phyloP scores from a whole-genome alignment of 2,797 vertebrate genomes.

The Lepilemur septentrionalis region DNA sequence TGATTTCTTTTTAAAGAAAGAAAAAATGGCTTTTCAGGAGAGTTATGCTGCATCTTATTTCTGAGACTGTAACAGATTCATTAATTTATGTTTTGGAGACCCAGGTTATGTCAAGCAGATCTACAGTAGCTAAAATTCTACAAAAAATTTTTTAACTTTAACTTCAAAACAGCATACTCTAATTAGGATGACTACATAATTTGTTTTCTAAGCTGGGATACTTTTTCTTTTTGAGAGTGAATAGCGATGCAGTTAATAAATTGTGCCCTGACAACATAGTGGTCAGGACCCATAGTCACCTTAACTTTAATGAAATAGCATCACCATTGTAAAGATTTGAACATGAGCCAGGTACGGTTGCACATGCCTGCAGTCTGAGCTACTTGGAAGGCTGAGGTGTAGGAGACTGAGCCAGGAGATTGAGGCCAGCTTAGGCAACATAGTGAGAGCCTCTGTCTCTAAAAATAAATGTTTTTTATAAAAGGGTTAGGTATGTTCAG shows the following conservation, averaged over 20 bases:
- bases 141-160: background rate
- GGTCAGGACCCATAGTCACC: background rate
- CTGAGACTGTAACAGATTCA: background rate
- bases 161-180: background rate
- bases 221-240: background rate
- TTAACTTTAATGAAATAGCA: background rate
- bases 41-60: background rate
- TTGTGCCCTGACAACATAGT: background rate
- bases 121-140: background rate
- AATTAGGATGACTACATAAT: background rate
- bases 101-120: background rate
- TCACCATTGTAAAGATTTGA: background rate
- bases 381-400: background rate
- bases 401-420: background rate
- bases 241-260: background rate
- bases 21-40: background rate
- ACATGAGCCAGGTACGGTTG: accelerated
- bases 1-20: slow-evolving; percentile 4
- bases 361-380: background rate
- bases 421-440: background rate
- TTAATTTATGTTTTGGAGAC: background rate
- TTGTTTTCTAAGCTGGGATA: background rate
- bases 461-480: background rate
- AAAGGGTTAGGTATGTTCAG: background rate
- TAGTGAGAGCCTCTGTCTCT: background rate